phyloP scores from a whole-genome alignment of 2,888 invertebrate genomes.

The Prionchulus punctatus region DNA sequence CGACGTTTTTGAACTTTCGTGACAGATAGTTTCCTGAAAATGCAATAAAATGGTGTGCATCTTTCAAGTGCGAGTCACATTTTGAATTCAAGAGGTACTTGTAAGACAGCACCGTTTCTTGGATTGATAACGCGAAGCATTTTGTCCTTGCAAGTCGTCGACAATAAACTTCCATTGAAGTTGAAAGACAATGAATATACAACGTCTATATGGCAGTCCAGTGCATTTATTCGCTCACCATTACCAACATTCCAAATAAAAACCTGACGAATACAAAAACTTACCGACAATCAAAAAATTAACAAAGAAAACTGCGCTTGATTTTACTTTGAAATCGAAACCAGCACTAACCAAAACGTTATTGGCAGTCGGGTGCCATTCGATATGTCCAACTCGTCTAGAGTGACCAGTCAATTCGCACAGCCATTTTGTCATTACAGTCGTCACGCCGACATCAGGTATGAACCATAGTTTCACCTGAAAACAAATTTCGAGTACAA shows the following conservation, averaged over 20 bases:
- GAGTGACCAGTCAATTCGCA: constrained; percentile 83
- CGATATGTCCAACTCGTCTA: constrained; percentile 70
- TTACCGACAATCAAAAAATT: too few species aligned
- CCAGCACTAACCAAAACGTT: constrained; percentile 82
- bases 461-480: constrained; percentile 15
- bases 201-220: constrained; percentile 79
- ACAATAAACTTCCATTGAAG: constrained; percentile 79
- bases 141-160: constrained; percentile 91
- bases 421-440: constrained; percentile 72
- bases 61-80: too few species aligned
- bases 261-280: constrained; percentile 44
- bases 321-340: constrained; percentile 37
- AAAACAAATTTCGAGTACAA: constrained; percentile 12
- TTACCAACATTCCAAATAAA: constrained; percentile 83
- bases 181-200: constrained; percentile 92
- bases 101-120: constrained; percentile 46
- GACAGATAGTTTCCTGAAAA: constrained; percentile 57
- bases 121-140: constrained; percentile 83
- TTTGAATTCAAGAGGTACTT: constrained; percentile 1
- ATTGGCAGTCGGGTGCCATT: constrained; percentile 92
- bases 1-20: constrained; percentile 72
- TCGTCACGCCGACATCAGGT: constrained; percentile 34
- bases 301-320: too few species aligned
- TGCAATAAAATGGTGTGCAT: background rate
- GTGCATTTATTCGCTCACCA: constrained; percentile 57